Evolutionary conservation across 1,140 invertebrate genomes (phyloP), one percentile per base, ranked within the genome.

Genomic region (Calephelis nemesis): DNA sequence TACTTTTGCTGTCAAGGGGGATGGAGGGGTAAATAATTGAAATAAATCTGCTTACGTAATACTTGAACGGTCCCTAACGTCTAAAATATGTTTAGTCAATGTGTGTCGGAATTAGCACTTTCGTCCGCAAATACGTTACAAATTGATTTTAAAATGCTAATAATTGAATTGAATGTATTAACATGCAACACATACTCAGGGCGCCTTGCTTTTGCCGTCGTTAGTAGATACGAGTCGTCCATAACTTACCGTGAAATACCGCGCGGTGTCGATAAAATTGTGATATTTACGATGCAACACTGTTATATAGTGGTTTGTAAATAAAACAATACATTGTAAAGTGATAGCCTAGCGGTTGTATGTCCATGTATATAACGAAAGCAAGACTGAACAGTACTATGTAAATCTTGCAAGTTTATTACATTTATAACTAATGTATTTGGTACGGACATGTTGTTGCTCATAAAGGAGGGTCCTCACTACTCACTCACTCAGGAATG

Each of bases 311-410:
- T 49, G 48, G 47, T 63, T 70, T 68, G 58, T 74, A 67, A 60
- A 62, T 50, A 60, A 47, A 67, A 73, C 67, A 73, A 69, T 68
- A 49, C 62, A 58, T 58, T 58, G 52, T 30, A 39, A 54, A 60
- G 54, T 60, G 54, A 60, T 60, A 40, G 19, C 19, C 54, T 40
- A 40, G 30, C 54, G 54, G 65, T 60, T 65, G 50, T 72, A 77
- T 79, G 84, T 87, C 83, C 84, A 84, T 87, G 84, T 89, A 87
- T 73, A 84, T 86, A 85, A 82, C 75, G 71, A 84, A 78, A 78
- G 85, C 79, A 89, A 89, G 87, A 89, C 87, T 89, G 87, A 89
- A 75, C 78, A 71, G 76, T 75, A 72, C 73, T 73, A 71, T 81
- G 76, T 76, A 74, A 73, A 72, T 69, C 71, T 74, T 76, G 67